phyloP scores from a whole-genome alignment of 2,888 invertebrate species.

The Ormyrus pomaceus region DNA sequence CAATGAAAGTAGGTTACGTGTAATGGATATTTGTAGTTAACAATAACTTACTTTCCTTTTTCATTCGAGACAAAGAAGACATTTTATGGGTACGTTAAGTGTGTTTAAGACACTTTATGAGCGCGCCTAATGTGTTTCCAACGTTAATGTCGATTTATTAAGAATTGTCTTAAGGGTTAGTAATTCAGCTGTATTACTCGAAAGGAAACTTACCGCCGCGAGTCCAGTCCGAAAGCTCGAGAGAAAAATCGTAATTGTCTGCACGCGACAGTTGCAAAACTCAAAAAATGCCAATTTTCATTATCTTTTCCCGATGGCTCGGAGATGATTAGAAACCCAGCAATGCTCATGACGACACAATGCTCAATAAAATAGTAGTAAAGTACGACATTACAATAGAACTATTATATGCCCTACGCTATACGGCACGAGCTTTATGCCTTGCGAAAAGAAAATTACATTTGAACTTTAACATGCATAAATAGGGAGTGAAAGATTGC shows the following conservation, averaged over 20 bases:
- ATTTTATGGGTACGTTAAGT: not conserved
- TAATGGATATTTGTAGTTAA: conserved; percentile 6
- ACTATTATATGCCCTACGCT: conserved; percentile 29
- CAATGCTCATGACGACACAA: conserved; percentile 34
- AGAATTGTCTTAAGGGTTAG: too few relatives aligned
- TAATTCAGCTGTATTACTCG: too few relatives aligned
- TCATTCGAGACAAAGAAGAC: not conserved
- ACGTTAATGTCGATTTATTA: too few relatives aligned
- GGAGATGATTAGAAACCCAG: conserved; percentile 38
- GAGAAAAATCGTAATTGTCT: too few relatives aligned
- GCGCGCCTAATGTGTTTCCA: not conserved
- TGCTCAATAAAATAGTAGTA: conserved; percentile 33
- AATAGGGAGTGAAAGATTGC: not conserved
- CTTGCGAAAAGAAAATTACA: conserved; percentile 44
- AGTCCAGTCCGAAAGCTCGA: too few relatives aligned
- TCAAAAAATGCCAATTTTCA: conserved; percentile 25
- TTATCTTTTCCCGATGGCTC: conserved; percentile 11
- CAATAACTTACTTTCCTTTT: not conserved
- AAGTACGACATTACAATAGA: conserved; percentile 41
- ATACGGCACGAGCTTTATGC: conserved; percentile 14
- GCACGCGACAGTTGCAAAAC: not conserved
- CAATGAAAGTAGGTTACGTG: conserved; percentile 1
- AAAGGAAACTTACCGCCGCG: too few relatives aligned
- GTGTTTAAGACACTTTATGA: not conserved
- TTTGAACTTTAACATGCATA: conserved; percentile 30